Base-by-base conservation (phyloP, 2,888 invertebrate genomes). In the Azorinus chamasolen region DNA sequence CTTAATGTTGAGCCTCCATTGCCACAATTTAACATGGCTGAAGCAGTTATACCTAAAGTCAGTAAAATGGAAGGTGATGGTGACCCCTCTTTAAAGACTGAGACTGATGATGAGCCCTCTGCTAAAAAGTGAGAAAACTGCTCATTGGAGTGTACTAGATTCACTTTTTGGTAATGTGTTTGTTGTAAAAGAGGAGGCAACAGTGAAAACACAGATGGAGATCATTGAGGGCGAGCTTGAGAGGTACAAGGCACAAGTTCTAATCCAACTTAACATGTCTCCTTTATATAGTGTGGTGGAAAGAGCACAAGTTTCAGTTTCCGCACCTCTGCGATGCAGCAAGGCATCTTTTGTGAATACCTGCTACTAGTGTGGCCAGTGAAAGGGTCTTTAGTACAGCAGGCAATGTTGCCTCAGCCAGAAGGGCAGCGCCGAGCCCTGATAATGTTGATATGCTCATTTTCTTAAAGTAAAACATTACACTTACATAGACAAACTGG, bases 311-410 rank as follows among this genome's bases (percentile, higher is more conserved):
- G 54, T 48, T 27, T 27, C 18, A 18, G 8, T 64, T 50, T 32
- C 64, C 64, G 25, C 27, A 54, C 27, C 64, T 54, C n/a, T 27
- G 64, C 22, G 25, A 46, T 41, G 45, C 25, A 45, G 55, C 55
- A 20, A 64, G 37, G 25, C 54, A 54, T 45, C 16, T 55, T 18
- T 41, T 54, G 45, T 64, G 64, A 24, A 54, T 64, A 43, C 64
- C 55, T 12, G 64, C 64, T 27, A 54, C 55, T 18, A 55, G 55
- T 54, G 54, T 54, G 12, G 54, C 54, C n/a, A 64, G 64, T 43
- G 64, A 64, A 32, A 48, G 54, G 45, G 54, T 64, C 20, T 64
- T 64, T 1, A 55, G 64, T 45, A 64, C 55, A 43, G 45, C 46
- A 54, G 64, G 45, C 10, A 27, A 54, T 32, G 55, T 64, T 43